Evolutionary conservation across 2,888 invertebrate species (phyloP).

Genomic region (Adineta ricciae): DNA sequence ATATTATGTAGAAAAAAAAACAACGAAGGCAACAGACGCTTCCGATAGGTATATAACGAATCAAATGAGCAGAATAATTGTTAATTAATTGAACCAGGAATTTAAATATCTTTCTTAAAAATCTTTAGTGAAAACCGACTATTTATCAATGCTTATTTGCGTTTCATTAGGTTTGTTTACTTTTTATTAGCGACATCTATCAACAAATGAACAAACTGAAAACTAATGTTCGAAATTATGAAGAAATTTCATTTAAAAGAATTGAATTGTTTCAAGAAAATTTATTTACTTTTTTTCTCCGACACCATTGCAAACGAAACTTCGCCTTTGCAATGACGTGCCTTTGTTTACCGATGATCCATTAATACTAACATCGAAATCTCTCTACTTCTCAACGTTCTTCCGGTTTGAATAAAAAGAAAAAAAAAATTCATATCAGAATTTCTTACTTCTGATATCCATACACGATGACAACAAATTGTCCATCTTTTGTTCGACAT

Average conservation of each 20-base stretch:
- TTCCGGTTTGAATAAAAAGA: not conserved
- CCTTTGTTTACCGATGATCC: not conserved
- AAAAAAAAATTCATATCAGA: not conserved
- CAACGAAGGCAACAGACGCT: not conserved
- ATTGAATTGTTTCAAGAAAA: not conserved
- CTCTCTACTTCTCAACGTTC: not conserved
- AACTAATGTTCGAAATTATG: not conserved
- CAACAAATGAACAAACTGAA: not conserved
- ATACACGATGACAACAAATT: not conserved
- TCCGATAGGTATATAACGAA: not conserved
- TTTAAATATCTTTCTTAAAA: no score
- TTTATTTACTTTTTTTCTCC: not conserved
- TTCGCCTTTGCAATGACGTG: not conserved
- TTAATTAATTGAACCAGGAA: no score
- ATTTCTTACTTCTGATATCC: not conserved
- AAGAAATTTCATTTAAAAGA: not conserved
- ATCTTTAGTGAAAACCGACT: not conserved
- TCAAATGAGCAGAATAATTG: no score
- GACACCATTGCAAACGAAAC: not conserved
- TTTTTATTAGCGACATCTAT: not conserved
- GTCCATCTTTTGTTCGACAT: slow-evolving; percentile 7
- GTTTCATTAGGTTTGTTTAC: not conserved
- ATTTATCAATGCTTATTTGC: not conserved
- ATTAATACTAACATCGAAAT: not conserved
- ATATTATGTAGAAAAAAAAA: not conserved